Base-by-base conservation (phyloP, 2,113 vertebrate species). In the Peromyscus californicus region DNA sequence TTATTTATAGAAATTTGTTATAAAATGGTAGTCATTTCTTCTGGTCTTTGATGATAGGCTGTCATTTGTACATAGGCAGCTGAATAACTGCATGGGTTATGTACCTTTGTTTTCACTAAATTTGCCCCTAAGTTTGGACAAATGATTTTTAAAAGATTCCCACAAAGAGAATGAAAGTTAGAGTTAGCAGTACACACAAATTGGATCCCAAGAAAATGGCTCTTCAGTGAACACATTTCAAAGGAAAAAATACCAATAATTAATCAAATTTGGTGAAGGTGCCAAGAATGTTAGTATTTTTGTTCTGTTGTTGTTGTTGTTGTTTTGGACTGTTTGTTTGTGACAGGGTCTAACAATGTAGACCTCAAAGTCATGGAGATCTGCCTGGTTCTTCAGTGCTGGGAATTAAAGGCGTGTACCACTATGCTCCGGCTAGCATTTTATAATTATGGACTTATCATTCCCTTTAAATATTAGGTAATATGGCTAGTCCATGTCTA, bases 71-170 rank as follows among this genome's bases (percentile, higher is more conserved):
- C 48, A 63, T 48, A 15, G 13, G 29, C 36, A 75, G 36, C 36
- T 74, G 57, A 75, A 26, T 70, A 70, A 61, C 45, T 57, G 82
- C 91, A 45, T 78, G 22, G 69, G 80, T 42, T 78, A 54, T 51
- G 39, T 57, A 12, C 70, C 65, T 16, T 54, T 74, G 12, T 63
- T 95, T 91, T 93, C 42, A 59, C 67, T 70, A 89, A 89, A 89
- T 76, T 82, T 33, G 69, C 51, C 33, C 33, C 84, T 96, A 39
- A 65, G 59, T 83, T 54, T 24, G 22, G 45, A 67, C 45, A 65
- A 59, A 54, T 76, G 21, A 3, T 80, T 97, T 72, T 86, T 0
- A 29, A 93, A 96, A 93, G 16, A 89, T 19, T 95, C n/a, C 33
- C 74, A 63, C 36, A 94, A 91, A 84, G 82, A 79, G 42, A 79